Base-by-base conservation (phyloP, 2,888 invertebrate species). In the Nomada flava region DNA sequence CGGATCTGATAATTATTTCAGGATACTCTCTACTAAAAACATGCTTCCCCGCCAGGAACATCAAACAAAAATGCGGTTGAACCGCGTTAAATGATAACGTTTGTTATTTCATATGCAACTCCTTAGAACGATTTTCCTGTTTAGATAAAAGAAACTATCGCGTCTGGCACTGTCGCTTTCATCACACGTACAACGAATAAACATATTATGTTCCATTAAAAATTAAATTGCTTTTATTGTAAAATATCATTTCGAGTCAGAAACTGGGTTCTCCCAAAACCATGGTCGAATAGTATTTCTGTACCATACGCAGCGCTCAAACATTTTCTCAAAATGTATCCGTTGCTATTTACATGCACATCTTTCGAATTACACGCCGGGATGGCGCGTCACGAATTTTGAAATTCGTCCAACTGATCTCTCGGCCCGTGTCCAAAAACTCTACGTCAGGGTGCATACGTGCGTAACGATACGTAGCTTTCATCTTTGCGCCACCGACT, bases 361-460 rank as follows among this genome's bases (percentile, higher is more conserved):
- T 60, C 36, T 20, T 42, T 13, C 7, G 42, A 15, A 44, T 23
- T 44, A 63, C 44, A 7, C 44, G 63, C 44, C 44, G 44, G 36
- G 50, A 59, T n/a, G 65, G 26, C 53, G 47, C 52, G 26, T 42
- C 29, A 18, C 42, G 70, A 82, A 63, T 81, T 65, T 76, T 70
- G 82, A 81, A 52, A 18, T n/a, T 7, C 1, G 13, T 81, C 76
- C 81, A 82, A 81, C n/a, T 13, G 65, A 26, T n/a, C 59, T 72
- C 68, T 71, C 75, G 82, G 75, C 71, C 71, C 26, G 13, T 15
- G 44, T 67, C 50, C 74, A 70, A 82, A 82, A 80, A 80, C 7
- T 64, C 18, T 67, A 26, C 75, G 75, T 59, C 82, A 74, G 11
- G 52, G 9, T 36, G 29, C 62, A 42, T n/a, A 29, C 42, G 50